A percentile compares a stretch with the other conserved stretches of the same genome.
Conservation (phyloP, 2,113 vertebrate species). For the Psilopsiagon aurifrons region DNA sequence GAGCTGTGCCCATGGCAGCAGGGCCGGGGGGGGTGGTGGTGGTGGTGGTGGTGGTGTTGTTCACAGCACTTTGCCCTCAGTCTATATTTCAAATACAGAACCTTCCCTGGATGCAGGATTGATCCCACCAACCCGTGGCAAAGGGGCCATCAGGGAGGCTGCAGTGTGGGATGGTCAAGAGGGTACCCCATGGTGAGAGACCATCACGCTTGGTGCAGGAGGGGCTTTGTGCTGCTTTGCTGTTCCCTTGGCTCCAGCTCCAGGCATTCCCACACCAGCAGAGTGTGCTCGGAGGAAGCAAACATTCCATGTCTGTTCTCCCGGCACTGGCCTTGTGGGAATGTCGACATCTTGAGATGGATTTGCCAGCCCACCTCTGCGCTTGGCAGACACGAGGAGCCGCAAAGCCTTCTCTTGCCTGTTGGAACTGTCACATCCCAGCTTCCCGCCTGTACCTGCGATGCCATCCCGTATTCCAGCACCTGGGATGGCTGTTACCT, state of each 20-base stretch:
- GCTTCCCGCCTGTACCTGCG: accelerated
- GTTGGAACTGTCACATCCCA: background rate
- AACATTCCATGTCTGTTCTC: background rate
- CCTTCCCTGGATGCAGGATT: accelerated
- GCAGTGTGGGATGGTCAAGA: background rate
- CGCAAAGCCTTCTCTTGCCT: background rate
- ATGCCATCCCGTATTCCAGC: background rate
- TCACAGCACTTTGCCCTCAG: too few relatives aligned
- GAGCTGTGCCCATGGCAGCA: background rate
- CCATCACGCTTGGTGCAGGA: background rate
- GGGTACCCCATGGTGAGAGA: background rate
- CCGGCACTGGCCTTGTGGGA: background rate
- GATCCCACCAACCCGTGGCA: background rate
- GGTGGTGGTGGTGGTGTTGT: too few relatives aligned
- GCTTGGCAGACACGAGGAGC: background rate
- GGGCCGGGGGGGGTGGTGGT: accelerated
- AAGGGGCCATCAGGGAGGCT: background rate
- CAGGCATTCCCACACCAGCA: background rate
- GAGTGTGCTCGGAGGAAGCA: accelerated
- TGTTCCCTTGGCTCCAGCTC: background rate
- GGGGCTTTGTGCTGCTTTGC: background rate
- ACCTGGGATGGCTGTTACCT: accelerated
- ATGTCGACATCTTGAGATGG: background rate
- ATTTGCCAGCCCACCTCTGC: background rate
- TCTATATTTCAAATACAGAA: accelerated